Evolutionary conservation across 2,113 vertebrate genomes (phyloP), one percentile per base, ranked within the genome.

Genomic region (Sus scrofa): DNA sequence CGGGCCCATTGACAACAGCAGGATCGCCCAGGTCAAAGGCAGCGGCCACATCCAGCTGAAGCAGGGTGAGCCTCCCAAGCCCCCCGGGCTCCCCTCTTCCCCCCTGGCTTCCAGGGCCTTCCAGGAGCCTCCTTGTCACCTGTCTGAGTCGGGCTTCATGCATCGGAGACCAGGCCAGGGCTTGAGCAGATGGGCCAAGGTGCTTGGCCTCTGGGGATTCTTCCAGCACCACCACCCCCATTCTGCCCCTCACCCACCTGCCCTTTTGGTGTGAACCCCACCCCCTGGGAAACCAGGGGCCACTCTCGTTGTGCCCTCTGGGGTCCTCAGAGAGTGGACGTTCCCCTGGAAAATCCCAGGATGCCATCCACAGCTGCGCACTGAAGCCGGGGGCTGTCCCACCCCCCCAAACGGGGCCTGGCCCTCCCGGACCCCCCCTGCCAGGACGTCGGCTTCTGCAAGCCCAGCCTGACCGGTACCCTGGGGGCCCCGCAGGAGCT

Each of bases 1-100:
- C 0, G 99, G 99, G 27, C 99, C 99, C 6, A 99, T 99, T 1
- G 99, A 99, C 99, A 99, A 99, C 98, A 99, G 99, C 98, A 99
- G 99, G 98, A 99, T 99, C 2, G 99, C 99, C 0, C 98, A 99
- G 86, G 99, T 99, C 1, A 99, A 99, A 98, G 99, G 99, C 7
- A 99, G 99, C 1, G 99, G 99, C 89, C 99, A 99, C 2, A 94
- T 99, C 70, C 99, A 99, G n/a, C 99, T 99, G 62, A 99, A 99
- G 96, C 99, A 99, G 97, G 99, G 99, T 99, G 97, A 98, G 99
- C 54, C 77, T 73, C 0, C 3, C 39, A 2, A 1, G 37, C 22
- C 2, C 11, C 44, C 89, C 1, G 0, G 81, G 22, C 13, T 19
- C 22, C 44, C 18, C 27, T 14, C 60, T 0, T 26, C 0, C 60